These are phyloP conservation scores for Plotosus lineatus DNA, from an alignment of 2,113 vertebrate species.

Conservation along the genomic window DNA sequence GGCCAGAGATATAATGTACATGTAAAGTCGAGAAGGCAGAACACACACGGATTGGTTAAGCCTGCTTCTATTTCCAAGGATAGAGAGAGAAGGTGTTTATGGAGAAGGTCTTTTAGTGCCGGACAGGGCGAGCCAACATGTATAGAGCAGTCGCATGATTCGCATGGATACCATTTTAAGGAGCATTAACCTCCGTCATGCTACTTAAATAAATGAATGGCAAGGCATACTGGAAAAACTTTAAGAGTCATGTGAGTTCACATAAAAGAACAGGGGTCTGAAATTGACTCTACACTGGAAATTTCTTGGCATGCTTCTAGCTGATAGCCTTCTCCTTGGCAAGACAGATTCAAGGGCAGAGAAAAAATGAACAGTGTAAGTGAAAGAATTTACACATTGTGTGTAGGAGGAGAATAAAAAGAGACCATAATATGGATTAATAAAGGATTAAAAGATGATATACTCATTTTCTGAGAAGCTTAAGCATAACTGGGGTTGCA, in stretches of 20 bases:
- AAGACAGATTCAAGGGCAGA: conserved; percentile 16
- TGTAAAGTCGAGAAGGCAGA: conserved; percentile 45
- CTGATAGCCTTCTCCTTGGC: background rate
- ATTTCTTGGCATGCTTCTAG: conserved; percentile 6
- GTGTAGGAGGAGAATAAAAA: background rate
- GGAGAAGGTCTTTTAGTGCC: conserved; percentile 19
- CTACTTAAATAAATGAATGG: conserved; percentile 54
- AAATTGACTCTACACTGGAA: conserved; percentile 12
- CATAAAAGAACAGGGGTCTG: conserved; percentile 66
- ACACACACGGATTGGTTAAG: conserved; percentile 45
- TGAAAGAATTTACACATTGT: background rate
- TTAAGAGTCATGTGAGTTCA: conserved; percentile 65
- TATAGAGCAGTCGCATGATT: conserved; percentile 55
- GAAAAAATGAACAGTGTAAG: background rate
- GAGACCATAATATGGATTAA: background rate
- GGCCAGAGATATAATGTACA: conserved; percentile 40
- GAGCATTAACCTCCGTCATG: conserved; percentile 49
- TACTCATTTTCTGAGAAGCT: background rate
- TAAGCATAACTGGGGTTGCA: background rate
- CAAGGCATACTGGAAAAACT: conserved; percentile 64
- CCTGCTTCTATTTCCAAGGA: conserved; percentile 42
- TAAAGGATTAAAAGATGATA: background rate
- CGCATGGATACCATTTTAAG: background rate
- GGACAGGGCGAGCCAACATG: conserved; percentile 44
- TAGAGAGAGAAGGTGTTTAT: conserved; percentile 22